Evolutionary conservation across 2,797 vertebrate species (phyloP).

Genomic region (Yasuhikotakia modesta): DNA sequence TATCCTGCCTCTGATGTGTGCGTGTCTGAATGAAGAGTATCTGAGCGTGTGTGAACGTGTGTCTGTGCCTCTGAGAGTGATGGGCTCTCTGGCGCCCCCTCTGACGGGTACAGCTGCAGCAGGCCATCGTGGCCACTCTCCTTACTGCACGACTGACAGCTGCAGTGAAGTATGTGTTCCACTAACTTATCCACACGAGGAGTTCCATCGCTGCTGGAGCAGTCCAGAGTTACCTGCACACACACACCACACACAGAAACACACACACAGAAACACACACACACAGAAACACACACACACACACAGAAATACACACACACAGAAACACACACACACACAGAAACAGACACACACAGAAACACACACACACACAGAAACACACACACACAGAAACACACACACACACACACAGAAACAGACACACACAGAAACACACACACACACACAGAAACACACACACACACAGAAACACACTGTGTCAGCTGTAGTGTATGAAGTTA

Average conservation of each 20-base stretch:
- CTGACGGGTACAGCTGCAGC: conserved; percentile 85
- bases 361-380: neutral
- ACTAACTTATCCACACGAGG: conserved; percentile 94
- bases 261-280: conserved; percentile 32
- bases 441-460: too few relatives aligned
- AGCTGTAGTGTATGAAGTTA: neutral
- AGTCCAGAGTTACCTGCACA: conserved; percentile 91
- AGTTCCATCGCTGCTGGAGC: conserved; percentile 84
- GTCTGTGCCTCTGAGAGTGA: conserved; percentile 67
- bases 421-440: too few relatives aligned
- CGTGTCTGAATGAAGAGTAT: conserved; percentile 67
- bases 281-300: neutral
- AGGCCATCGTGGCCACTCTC: conserved; percentile 87
- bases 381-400: conserved; percentile 17
- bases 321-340: too few relatives aligned
- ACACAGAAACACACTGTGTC: too few relatives aligned
- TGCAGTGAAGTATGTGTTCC: conserved; percentile 94
- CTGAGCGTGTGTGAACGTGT: conserved; percentile 22
- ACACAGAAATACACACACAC: neutral
- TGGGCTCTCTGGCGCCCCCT: conserved; percentile 68
- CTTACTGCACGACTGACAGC: conserved; percentile 95
- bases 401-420: too few relatives aligned
- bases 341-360: neutral
- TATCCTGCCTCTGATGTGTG: conserved; percentile 75
- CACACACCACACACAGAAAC: conserved; percentile 43